Base-by-base conservation (phyloP, 2,113 vertebrate genomes). In the Alligator sinensis region DNA sequence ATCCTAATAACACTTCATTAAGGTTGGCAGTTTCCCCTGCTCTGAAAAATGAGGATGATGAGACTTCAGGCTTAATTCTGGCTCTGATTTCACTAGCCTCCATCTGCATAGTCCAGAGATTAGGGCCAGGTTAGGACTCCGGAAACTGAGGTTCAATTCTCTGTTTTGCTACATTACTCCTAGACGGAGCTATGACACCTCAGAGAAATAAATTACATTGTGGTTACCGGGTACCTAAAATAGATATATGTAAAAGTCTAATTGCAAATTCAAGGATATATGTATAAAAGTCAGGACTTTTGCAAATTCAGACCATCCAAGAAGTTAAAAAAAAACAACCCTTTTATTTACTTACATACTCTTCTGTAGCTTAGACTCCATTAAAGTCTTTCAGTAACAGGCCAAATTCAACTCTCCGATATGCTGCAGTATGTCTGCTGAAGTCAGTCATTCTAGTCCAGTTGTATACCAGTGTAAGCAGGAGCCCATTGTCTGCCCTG, bases 401-500 rank as follows among this genome's bases (percentile, higher is more conserved):
- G 59, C 11, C 13, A 25, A 59, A 54, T 80, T 82, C 0, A 1
- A n/a, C 77, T 87, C 82, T 84, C 62, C 27, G 61, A 89, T 0
- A 4, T 22, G 1, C 7, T 1, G 59, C 84, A 88, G 85, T 10
- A 30, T 2, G 16, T 61, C 90, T 76, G 87, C 64, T 89, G 54
- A 93, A 95, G 84, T 54, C 94, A 76, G 85, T 62, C 95, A 55
- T 77, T 96, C 96, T 84, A 89, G 89, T 66, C 87, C 92, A 86
- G 92, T 93, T 1, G 10, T 25, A 86, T 70, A 66, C 85, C 89
- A n/a, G 2, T 34, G 87, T 30, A 86, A 78, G 96, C 91, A 94
- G 95, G 84, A 88, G 91, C 89, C 92, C 96, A 95, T 97, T 95
- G 91, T 96, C 92, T 94, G 87, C 61, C 77, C 72, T 86, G 90